Conservation (phyloP, 2,888 invertebrate genomes). For the Conops quadrifasciatus region DNA sequence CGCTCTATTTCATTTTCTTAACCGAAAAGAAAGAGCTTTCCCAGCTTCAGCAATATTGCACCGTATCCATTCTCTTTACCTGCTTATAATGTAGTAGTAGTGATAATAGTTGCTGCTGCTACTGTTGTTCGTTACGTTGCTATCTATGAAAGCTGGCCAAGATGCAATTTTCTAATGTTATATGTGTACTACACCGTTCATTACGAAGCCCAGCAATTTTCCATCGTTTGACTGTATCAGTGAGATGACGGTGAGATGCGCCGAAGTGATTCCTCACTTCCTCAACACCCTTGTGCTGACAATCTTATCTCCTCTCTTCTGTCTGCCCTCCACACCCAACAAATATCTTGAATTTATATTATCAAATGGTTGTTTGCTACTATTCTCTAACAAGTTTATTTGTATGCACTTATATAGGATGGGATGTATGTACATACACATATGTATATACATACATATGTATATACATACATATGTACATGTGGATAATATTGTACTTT, state of each 20-base stretch:
- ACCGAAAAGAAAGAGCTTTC: constrained; percentile 51
- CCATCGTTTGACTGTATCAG: constrained; percentile 27
- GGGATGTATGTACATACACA: not conserved
- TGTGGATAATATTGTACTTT: too few species aligned
- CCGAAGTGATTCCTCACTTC: constrained; percentile 7
- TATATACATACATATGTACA: not conserved
- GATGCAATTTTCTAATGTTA: constrained; percentile 58
- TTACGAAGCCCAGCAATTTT: constrained; percentile 34
- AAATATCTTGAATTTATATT: not conserved
- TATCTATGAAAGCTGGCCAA: constrained; percentile 35
- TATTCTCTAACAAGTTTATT: not conserved
- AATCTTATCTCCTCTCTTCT: constrained; percentile 4
- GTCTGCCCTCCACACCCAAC: not conserved
- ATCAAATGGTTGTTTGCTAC: not conserved
- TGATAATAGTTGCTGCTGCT: not conserved
- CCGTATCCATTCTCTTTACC: constrained; percentile 6
- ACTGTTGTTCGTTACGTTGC: constrained; percentile 24
- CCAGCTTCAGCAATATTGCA: constrained; percentile 27
- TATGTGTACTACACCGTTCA: constrained; percentile 32
- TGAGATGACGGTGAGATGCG: constrained; percentile 7
- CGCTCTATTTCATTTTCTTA: not conserved
- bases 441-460: not conserved
- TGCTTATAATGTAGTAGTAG: constrained; percentile 18
- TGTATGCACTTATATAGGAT: too few species aligned
- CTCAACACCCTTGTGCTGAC: too few species aligned